Evolutionary conservation across 2,888 invertebrate genomes (phyloP), one percentile per base, ranked within the genome.

Genomic region (Pseudolycoriella hygida): DNA sequence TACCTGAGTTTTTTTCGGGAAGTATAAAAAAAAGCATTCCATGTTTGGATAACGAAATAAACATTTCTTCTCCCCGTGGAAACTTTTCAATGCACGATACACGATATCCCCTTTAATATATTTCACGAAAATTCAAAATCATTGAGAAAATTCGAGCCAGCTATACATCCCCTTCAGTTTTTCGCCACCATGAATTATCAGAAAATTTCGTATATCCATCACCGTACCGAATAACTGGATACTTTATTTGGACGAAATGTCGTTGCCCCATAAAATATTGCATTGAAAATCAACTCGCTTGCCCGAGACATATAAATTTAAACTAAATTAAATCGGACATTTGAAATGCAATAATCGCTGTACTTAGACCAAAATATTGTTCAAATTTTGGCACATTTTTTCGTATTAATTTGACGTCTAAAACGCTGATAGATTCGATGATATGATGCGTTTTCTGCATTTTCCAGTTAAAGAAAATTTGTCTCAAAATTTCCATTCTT

Each of bases 131-230:
- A 47, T 49, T 49, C 49, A 49, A 47, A 47, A 47, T 45, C 49
- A 46, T 49, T 48, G 48, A 48, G 48, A 48, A 48, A 48, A 48
- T 48, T 48, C 48, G 46, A 48, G 48, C 48, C 48, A 46, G 45
- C 45, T 48, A 48, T 48, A 48, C 50, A 48, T 50, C 47, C 50
- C 50, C 50, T 50, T 50, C 48, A 50, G 46, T 50, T 48, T 30
- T 46, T 42, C 38, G 32, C 37, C 25, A 25, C 50, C 20, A 47
- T 30, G 20, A 50, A 47, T 42, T 45, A 46, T 46, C 32, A 42
- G 30, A 47, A 46, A 37, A 48, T 50, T 48, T 44, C 19, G 20
- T 18, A 34, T 17, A 44, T 34, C 39, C 42, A 20, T 34, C 40
- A 18, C 41, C 37, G 18, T 40, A 30, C 44, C 40, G 39, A 38